These are phyloP conservation scores for Rhorus exstirpatorius DNA, from an alignment of 2,888 invertebrate genomes.

Conservation along the genomic window DNA sequence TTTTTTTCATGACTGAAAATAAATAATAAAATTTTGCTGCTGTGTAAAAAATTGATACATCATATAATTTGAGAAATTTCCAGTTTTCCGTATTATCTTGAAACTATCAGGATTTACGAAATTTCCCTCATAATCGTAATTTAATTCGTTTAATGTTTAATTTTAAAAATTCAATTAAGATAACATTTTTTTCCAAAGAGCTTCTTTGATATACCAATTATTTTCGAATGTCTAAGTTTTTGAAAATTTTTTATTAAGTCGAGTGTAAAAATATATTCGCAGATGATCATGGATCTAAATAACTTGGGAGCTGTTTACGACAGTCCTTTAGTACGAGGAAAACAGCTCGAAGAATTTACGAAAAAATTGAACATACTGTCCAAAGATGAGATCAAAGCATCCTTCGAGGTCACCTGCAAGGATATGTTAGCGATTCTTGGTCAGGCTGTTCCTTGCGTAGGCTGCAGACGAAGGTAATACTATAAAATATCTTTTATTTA, in stretches of 20 bases:
- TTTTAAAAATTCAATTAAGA: too few relatives aligned
- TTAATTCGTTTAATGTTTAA: too few relatives aligned
- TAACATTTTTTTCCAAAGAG: too few relatives aligned
- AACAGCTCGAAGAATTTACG: constrained; percentile 94
- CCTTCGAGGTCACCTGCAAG: constrained; percentile 93
- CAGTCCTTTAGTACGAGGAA: constrained; percentile 92
- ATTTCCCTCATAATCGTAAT: too few relatives aligned
- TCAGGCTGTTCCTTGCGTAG: constrained; percentile 97
- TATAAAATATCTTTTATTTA: not conserved
- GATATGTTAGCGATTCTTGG: constrained; percentile 94
- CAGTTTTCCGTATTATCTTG: too few relatives aligned
- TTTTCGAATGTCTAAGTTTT: not conserved
- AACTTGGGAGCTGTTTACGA: constrained; percentile 94
- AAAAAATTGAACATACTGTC: constrained; percentile 93
- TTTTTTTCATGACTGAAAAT: too few relatives aligned
- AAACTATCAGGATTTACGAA: too few relatives aligned
- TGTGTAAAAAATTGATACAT: too few relatives aligned
- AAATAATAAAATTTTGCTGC: too few relatives aligned
- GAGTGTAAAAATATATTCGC: constrained; percentile 66
- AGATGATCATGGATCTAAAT: constrained; percentile 98
- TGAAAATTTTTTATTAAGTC: not conserved
- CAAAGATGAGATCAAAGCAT: constrained; percentile 92
- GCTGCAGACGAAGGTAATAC: constrained; percentile 94
- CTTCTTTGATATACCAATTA: too few relatives aligned
- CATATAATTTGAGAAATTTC: too few relatives aligned